Evolutionary conservation across 2,113 vertebrate species (phyloP), one percentile per base, ranked within the genome.

Genomic region (Terrapene triunguis): DNA sequence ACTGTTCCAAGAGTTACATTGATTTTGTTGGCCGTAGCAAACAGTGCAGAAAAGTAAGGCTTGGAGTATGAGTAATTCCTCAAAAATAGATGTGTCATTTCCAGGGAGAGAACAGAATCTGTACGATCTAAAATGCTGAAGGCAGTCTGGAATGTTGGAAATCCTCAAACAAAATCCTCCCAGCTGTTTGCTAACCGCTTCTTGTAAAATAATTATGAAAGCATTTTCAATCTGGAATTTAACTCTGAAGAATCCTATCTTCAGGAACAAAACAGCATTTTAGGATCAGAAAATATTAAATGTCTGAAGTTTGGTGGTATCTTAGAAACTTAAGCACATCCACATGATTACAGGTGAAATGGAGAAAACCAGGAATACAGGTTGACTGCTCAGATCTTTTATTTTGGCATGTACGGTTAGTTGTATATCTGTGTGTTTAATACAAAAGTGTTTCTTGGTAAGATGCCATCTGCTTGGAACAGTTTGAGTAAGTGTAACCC

Each of bases 1-100:
- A 44, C 16, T 14, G 44, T 27, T 1, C 78, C 1, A 0, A 0
- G 50, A n/a, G 32, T 8, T 22, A 22, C 42, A 38, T 42, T 0
- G 16, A 57, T 8, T 54, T 4, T 80, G 19, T 1, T 65, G 90
- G 59, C 53, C 25, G 19, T 2, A 47, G 4, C 44, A 3, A 35
- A 76, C 72, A 27, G 22, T 0, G 48, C 53, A 16, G 44, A 21
- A 27, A 44, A 55, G 55, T 57, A 72, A 59, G 80, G n/a, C 9
- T 44, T 76, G 21, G 72, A 3, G 24, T 44, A 76, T 76, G 13
- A 83, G 22, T 3, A 19, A n/a, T 65, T 65, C 32, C 62, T 65
- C 32, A 65, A n/a, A n/a, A 65, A 51, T 47, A 44, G 19, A 29
- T 50, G 55, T 22, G 10, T 13, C 25, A 2, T 21, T 79, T 69